These are phyloP conservation scores for Centrocercus urophasianus DNA, from an alignment of 2,113 vertebrate genomes.

Conservation along the genomic window DNA sequence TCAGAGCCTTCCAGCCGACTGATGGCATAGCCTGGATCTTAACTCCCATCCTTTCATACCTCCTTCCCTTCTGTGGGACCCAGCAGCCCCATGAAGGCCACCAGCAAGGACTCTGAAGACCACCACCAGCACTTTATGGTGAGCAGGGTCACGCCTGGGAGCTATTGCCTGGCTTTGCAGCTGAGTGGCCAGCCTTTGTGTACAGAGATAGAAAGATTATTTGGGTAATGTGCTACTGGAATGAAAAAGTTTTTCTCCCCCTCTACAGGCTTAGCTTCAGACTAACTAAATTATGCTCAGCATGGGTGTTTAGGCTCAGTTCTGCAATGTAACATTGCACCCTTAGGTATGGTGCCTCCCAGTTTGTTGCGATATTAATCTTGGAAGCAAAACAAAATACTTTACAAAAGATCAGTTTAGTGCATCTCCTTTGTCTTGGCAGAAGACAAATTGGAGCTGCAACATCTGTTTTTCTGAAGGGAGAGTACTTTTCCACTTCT, in stretches of 20 bases:
- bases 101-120: not conserved
- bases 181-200: not conserved
- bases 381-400: constrained; percentile 64
- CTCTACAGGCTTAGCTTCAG: not conserved
- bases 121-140: not conserved
- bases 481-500: constrained; percentile 64
- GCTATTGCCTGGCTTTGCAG: not conserved
- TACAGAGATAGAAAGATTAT: not conserved
- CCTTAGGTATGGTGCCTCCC: constrained; percentile 54
- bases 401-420: constrained; percentile 64
- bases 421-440: constrained; percentile 71
- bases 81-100: not conserved
- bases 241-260: constrained; percentile 1
- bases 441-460: constrained; percentile 58
- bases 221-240: not conserved
- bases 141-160: not conserved
- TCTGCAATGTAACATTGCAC: constrained; percentile 25
- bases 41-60: not conserved
- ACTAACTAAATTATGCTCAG: constrained; percentile 41
- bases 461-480: constrained; percentile 66
- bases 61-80: not conserved
- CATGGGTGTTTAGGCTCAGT: constrained; percentile 25
- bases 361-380: constrained; percentile 67
- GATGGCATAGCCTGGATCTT: not conserved
- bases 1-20: not conserved